phyloP scores from a whole-genome alignment of 2,113 vertebrate species.

The Mastomys coucha region DNA sequence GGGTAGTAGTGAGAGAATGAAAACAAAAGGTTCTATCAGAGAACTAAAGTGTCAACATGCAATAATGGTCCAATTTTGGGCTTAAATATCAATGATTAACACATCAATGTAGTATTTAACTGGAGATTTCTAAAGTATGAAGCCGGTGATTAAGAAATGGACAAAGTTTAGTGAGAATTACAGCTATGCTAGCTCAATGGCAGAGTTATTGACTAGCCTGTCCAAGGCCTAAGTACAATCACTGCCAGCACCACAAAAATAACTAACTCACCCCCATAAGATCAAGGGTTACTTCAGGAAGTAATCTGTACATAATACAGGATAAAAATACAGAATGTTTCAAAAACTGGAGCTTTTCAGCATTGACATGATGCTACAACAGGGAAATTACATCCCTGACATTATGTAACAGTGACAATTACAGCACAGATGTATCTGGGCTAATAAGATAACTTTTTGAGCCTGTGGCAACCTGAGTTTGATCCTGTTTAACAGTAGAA shows the following conservation, averaged over 20 bases:
- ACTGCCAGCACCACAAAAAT: neutral
- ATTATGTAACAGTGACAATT: neutral
- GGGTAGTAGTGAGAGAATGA: neutral
- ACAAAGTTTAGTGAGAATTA: neutral
- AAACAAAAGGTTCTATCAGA: neutral
- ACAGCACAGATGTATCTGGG: neutral
- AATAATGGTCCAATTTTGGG: neutral
- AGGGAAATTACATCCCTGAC: neutral
- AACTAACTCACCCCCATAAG: neutral
- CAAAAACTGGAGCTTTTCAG: neutral
- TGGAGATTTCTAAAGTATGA: constrained; percentile 14
- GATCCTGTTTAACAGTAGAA: neutral
- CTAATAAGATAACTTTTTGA: neutral
- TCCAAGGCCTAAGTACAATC: neutral
- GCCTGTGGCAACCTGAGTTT: neutral
- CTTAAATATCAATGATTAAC: constrained; percentile 26
- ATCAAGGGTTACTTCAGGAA: neutral
- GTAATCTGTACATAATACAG: neutral
- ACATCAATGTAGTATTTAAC: neutral
- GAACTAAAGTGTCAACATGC: neutral
- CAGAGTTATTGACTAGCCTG: neutral
- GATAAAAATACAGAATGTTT: neutral
- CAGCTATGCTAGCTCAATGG: neutral
- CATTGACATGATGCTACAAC: neutral
- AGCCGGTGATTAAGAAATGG: neutral